Conservation (phyloP, 2,797 vertebrate genomes). For the Coregonus ussuriensis region DNA sequence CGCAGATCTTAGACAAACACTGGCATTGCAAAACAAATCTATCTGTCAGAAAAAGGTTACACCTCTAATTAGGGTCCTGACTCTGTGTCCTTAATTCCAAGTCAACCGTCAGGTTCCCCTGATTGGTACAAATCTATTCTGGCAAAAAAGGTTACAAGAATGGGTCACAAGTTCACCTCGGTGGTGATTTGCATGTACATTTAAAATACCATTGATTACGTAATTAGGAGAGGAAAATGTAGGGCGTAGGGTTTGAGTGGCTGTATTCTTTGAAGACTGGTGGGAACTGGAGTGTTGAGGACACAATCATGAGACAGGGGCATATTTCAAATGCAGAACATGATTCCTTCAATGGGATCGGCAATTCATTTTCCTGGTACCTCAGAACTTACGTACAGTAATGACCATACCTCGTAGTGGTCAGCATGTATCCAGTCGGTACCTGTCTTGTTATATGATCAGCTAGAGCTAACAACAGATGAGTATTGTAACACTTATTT, state of each 20-base stretch:
- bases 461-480: conserved; percentile 19
- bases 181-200: conserved; percentile 78
- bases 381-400: background rate
- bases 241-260: conserved; percentile 16
- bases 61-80: conserved; percentile 74
- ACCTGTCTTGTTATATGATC: conserved; percentile 13
- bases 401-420: background rate
- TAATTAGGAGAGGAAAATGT: conserved; percentile 73
- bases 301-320: conserved; percentile 8
- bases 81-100: conserved; percentile 71
- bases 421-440: background rate
- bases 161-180: conserved; percentile 71
- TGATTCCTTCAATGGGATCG: background rate
- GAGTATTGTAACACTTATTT: conserved; percentile 32
- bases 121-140: conserved; percentile 75
- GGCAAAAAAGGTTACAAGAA: conserved; percentile 71
- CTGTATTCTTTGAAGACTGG: conserved; percentile 31
- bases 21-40: conserved; percentile 79
- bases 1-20: conserved; percentile 82
- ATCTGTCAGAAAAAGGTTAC: conserved; percentile 79
- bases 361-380: background rate
- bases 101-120: conserved; percentile 73
- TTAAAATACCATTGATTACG: conserved; percentile 81
- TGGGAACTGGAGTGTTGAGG: conserved; percentile 30
- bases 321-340: background rate